Base-by-base conservation (phyloP, 2,113 vertebrate species). In the Aegithalos caudatus region DNA sequence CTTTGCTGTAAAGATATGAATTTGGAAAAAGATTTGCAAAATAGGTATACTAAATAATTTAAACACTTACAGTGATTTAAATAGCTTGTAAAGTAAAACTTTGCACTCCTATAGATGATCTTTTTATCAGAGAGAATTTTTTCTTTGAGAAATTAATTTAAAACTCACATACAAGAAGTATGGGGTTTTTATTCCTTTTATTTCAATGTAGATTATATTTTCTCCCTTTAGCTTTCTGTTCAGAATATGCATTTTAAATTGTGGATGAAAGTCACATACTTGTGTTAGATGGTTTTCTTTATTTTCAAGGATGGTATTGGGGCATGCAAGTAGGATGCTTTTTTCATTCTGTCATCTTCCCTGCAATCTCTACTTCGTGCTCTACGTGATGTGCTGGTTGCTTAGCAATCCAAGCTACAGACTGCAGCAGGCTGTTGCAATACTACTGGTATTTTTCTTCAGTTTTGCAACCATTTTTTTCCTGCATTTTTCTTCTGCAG, bases 321-420 rank as follows among this genome's bases (percentile, higher is more conserved):
- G 42, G 29, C 62, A 69, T 61, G n/a, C 37, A 60, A 53, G 47
- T 51, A 48, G n/a, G 70, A 87, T 70, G 48, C 45, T 64, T 70
- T 86, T 83, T 90, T 86, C 40, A 28, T 80, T 64, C 37, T 92
- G 35, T 60, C 0, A 0, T 47, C 29, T 64, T 95, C 73, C 17
- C 24, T 76, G 87, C 78, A 57, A 28, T 69, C 77, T 67, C 72
- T 47, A 2, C 65, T 89, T 69, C 4, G 10, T 87, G 40, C 35
- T 89, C 45, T 60, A 6, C 0, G 1, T 57, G 61, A 38, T 82
- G 42, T 73, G 70, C 66, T 82, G 70, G 94, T 97, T 97, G 93
- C 95, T 95, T 95, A 95, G 94, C 94, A 94, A 94, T 95, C 31
- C 62, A 57, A 50, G 91, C 65, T 76, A 16, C 78, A 71, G 80